phyloP scores from a whole-genome alignment of 2,113 vertebrate species.

The Cyprinodon brontotheroides region DNA sequence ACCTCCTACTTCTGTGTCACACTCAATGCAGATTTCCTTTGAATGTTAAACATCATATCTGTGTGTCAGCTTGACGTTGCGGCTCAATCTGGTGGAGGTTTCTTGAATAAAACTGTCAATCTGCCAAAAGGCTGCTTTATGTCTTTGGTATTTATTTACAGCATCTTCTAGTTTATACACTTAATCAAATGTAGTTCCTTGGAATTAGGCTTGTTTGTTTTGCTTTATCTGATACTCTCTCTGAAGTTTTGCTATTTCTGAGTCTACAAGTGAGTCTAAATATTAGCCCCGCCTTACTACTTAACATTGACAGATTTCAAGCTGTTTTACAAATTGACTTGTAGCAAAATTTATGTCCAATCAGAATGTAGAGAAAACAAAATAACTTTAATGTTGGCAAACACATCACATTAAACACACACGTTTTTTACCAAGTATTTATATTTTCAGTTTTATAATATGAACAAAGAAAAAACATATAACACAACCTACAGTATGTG shows the following conservation, averaged over 20 bases:
- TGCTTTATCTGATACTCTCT: conserved; percentile 28
- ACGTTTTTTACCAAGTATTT: too few species aligned
- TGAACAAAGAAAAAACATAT: too few species aligned
- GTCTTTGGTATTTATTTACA: conserved; percentile 35
- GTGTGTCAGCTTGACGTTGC: conserved; percentile 40
- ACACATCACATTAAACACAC: background rate
- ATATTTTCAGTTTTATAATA: too few species aligned
- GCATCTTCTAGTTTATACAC: conserved; percentile 34
- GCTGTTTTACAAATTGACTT: background rate
- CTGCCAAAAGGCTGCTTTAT: conserved; percentile 46
- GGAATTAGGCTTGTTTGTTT: conserved; percentile 26
- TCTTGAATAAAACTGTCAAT: conserved; percentile 55
- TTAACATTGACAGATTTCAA: background rate
- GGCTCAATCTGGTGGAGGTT: conserved; percentile 48
- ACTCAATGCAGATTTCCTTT: conserved; percentile 55
- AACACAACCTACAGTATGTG: too few species aligned
- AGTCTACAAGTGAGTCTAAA: too few species aligned
- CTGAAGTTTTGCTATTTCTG: background rate
- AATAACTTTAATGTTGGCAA: background rate
- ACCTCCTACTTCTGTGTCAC: conserved; percentile 36
- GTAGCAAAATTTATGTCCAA: background rate
- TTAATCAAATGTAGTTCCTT: conserved; percentile 42
- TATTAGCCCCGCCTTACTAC: too few species aligned
- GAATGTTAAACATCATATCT: conserved; percentile 60
- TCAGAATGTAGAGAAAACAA: background rate